Evolutionary conservation across 2,888 invertebrate species (phyloP).

Genomic region (Geotrupes spiniger): DNA sequence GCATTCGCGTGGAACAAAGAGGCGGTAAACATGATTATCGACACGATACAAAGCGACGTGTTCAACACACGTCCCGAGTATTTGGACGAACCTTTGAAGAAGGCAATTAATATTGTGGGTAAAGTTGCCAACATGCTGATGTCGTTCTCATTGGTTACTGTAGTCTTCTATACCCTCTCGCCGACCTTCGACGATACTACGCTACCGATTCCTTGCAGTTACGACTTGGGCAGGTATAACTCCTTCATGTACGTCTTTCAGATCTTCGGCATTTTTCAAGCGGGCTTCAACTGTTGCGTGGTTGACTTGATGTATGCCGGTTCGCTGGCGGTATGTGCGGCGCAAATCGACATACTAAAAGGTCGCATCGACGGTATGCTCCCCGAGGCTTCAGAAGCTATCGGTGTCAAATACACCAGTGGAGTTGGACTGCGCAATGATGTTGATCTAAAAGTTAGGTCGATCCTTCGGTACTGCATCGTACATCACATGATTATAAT

Average conservation of each 20-base stretch:
- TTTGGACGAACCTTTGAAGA: constrained; percentile 8
- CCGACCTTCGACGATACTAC: constrained; percentile 10
- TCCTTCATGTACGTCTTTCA: constrained; percentile 12
- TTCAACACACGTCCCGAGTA: constrained; percentile 10
- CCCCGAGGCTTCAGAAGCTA: neutral
- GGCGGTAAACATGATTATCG: constrained; percentile 8
- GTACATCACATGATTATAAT: constrained; percentile 10
- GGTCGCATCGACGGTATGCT: neutral
- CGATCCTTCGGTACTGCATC: constrained; percentile 8
- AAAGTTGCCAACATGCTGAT: constrained; percentile 3
- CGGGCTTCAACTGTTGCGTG: constrained; percentile 12
- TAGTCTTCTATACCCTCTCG: constrained; percentile 4
- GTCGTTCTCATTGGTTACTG: neutral
- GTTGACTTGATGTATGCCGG: constrained; percentile 11
- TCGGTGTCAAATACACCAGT: neutral
- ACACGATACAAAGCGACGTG: constrained; percentile 10
- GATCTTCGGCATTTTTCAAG: neutral
- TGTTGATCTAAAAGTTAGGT: neutral
- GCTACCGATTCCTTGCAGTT: constrained; percentile 10
- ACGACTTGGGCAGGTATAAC: constrained; percentile 5
- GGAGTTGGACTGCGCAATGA: too few species aligned
- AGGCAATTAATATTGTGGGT: constrained; percentile 3
- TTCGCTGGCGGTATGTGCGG: constrained; percentile 11
- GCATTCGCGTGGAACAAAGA: constrained; percentile 2
- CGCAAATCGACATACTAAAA: constrained; percentile 12